Evolutionary conservation across 2,888 invertebrate genomes (phyloP).

Genomic region (Limnephilus auricula): DNA sequence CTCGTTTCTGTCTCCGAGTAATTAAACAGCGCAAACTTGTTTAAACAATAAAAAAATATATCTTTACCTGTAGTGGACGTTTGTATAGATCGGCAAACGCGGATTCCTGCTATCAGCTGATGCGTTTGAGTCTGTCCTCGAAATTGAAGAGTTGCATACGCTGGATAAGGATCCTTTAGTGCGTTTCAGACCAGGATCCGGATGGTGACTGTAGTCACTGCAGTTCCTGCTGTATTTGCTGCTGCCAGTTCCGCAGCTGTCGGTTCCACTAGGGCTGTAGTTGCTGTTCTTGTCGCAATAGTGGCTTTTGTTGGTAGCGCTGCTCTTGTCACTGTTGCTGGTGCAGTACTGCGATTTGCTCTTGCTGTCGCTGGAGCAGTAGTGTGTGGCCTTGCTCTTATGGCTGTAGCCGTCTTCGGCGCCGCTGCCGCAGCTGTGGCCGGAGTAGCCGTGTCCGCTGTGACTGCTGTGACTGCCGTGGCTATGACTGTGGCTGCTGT

Average conservation of each 20-base stretch:
- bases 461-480: slow-evolving; percentile 58
- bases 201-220: slow-evolving; percentile 33
- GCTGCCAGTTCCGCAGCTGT: slow-evolving; percentile 19
- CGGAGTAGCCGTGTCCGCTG: slow-evolving; percentile 8
- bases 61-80: slow-evolving; percentile 72
- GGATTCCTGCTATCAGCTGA: slow-evolving; percentile 43
- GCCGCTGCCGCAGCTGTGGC: not conserved
- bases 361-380: slow-evolving; percentile 66
- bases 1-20: not conserved
- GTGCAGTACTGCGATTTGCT: slow-evolving; percentile 37
- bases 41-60: not conserved
- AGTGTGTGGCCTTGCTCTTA: not conserved
- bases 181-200: slow-evolving; percentile 8
- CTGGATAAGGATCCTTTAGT: slow-evolving; percentile 57
- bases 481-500: not conserved
- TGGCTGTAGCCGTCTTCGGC: slow-evolving; percentile 19
- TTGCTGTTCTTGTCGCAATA: slow-evolving; percentile 67
- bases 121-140: slow-evolving; percentile 57
- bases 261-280: not conserved
- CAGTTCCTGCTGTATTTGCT: slow-evolving; percentile 11
- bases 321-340: not conserved
- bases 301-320: slow-evolving; percentile 6
- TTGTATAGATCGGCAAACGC: slow-evolving; percentile 73
- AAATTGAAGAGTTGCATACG: slow-evolving; percentile 56
- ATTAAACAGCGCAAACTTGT: not conserved